Base-by-base conservation (phyloP, 2,113 vertebrate species). In the Halcyon malimbica region DNA sequence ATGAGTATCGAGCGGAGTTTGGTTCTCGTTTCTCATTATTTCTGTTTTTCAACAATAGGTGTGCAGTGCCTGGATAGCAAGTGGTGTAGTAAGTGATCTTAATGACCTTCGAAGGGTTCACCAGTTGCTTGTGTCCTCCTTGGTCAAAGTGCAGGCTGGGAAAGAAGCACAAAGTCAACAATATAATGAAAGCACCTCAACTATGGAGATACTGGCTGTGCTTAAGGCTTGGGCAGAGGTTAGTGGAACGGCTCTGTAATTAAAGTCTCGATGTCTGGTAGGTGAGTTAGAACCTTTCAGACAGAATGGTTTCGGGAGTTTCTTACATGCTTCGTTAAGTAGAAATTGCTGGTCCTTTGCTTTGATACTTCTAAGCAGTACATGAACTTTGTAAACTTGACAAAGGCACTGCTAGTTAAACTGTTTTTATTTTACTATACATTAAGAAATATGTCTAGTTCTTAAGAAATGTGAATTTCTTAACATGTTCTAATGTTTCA, bases 191-290 rank as follows among this genome's bases (percentile, higher is more conserved):
- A 99, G 99, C 75, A 97, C 99, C 15, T 98, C 97, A 51, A 99
- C 99, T 51, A 99, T 99, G 99, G 99, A 99, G 90, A 98, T 98
- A 3, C 96, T 99, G 88, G 99, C 99, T 46, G 99, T 99, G 42
- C 98, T 99, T 28, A 99, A 99, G 97, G 99, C 99, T 92, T 99
- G 99, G 99, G 99, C 99, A 53, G 98, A 99, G 99, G 99, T 97
- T 87, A 91, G 96, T 96, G 6, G 48, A 76, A 68, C 65, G 63
- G 23, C 25, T 92, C 23, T 75, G 26, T 76, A 42, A 23, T 24
- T 4, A 29, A 33, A 65, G 35, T 68, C 60, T 78, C 60, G 39
- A 7, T 90, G 69, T 41, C 4, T 59, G 5, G 10, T 78, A 18
- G 29, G 29, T 29, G 13, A 63, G 20, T 65, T 79, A 59, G 56